Base-by-base conservation (phyloP, 2,888 invertebrate species). In the Colostygia pectinataria region DNA sequence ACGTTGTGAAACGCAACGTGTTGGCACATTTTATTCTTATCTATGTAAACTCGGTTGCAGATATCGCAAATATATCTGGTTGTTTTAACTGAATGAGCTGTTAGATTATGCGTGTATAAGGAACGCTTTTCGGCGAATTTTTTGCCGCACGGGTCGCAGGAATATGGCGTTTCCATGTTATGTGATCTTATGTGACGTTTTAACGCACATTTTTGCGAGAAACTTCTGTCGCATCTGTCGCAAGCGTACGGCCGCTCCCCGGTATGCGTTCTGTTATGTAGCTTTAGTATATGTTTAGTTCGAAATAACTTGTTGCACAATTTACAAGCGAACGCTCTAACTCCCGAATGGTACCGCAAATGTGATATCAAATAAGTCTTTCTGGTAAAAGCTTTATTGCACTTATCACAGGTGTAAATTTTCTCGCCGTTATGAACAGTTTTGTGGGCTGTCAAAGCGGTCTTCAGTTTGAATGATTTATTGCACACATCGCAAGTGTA, bases 301-400 rank as follows among this genome's bases (percentile, higher is more conserved):
- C n/a, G 0, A 25, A 41, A 41, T 1, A 3, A 24, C 14, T 24
- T 41, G 13, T 38, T 4, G 49, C 53, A 52, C 5, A 33, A 14
- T 13, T 48, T 36, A 28, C 61, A 54, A 18, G 33, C 27, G 13
- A 29, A 41, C 2, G 29, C 18, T 27, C 36, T 55, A n/a, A 50
- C 41, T 2, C 50, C 44, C 3, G 27, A 18, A 14, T 51, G 27
- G 1, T 23, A 9, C 9, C 14, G 12, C 12, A 40, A 39, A 9
- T 62, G 57, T 2, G 6, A 3, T 2, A 40, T 36, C 7, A 53
- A 14, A 23, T 24, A 20, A 0, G n/a, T n/a, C n/a, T 31, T 4
- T 24, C n/a, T 3, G 0, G 6, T 32, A 28, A 45, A 53, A 1
- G 18, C 20, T 8, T 37, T 40, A 1, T 31, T 9, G 12, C 57